Percentiles rank a stretch among this genome's conserved stretches.
Evolutionary conservation across 2,888 invertebrate species (phyloP).

Genomic region (Trichopoda pennipes): DNA sequence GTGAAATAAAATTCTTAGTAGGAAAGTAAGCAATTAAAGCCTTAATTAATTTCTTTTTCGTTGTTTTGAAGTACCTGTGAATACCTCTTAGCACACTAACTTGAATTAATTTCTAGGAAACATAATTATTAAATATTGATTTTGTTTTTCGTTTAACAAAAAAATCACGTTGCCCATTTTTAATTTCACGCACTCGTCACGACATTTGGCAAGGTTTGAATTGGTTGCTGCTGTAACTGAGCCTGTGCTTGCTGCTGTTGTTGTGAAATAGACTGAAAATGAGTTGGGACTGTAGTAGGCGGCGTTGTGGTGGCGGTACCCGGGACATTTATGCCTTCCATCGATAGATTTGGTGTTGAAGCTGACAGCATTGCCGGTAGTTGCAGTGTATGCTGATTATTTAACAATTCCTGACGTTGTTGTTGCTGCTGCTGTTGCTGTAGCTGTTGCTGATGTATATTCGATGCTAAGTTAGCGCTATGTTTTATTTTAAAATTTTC

Average conservation of each 20-base stretch:
- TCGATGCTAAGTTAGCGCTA: constrained; percentile 71
- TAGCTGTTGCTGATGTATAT: constrained; percentile 32
- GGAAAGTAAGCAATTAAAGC: too few species aligned
- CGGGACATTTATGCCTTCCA: constrained; percentile 3
- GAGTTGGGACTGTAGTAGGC: constrained; percentile 21
- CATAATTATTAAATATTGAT: constrained; percentile 30
- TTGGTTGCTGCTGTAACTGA: constrained; percentile 11
- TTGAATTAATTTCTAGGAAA: constrained; percentile 15
- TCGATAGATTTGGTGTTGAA: constrained; percentile 1
- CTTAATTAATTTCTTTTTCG: background rate
- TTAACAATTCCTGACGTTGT: constrained; percentile 52
- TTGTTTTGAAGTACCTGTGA: background rate
- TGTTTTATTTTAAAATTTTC: constrained; percentile 77
- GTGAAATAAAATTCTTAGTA: too few species aligned
- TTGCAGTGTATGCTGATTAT: constrained; percentile 58
- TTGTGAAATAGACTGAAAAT: constrained; percentile 27
- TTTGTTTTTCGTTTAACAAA: constrained; percentile 20
- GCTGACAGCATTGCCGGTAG: constrained; percentile 15
- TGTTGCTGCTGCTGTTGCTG: constrained; percentile 50
- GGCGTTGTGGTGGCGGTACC: constrained; percentile 14
- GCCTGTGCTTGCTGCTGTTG: constrained; percentile 25
- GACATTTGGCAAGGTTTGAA: constrained; percentile 56
- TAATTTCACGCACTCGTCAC: constrained; percentile 57
- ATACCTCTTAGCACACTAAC: background rate
- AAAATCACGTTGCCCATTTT: constrained; percentile 16